phyloP scores from a whole-genome alignment of 2,888 invertebrate species.

The Zaprionus bogoriensis region DNA sequence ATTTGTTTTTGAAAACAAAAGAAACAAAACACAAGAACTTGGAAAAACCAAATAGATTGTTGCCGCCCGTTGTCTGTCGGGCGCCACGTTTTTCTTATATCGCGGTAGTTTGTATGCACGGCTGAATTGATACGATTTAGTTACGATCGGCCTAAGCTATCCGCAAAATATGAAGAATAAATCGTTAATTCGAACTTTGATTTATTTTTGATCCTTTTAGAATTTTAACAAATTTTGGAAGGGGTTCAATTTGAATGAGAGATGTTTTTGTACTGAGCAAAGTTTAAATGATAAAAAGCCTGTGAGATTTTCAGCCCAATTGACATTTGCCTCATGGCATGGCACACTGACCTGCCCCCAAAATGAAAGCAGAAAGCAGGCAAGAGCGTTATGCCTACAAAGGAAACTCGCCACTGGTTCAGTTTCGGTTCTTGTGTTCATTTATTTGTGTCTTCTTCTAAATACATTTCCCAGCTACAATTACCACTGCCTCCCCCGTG shows the following conservation, averaged over 20 bases:
- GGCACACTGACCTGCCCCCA: not conserved
- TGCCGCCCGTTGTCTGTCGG: constrained; percentile 59
- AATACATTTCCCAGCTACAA: constrained; percentile 48
- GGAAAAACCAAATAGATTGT: constrained; percentile 56
- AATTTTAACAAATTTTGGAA: constrained; percentile 72
- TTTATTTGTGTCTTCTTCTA: constrained; percentile 49
- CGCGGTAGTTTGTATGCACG: constrained; percentile 46
- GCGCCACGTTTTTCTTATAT: constrained; percentile 51
- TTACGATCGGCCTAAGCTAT: constrained; percentile 48
- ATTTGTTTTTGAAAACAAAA: constrained; percentile 35
- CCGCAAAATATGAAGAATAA: constrained; percentile 67
- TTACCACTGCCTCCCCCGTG: constrained; percentile 24
- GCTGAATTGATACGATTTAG: constrained; percentile 43
- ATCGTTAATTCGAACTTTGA: constrained; percentile 68
- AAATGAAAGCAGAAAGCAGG: not conserved
- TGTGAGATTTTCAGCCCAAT: constrained; percentile 8
- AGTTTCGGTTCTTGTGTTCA: constrained; percentile 7
- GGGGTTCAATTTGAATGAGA: constrained; percentile 66
- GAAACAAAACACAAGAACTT: constrained; percentile 55
- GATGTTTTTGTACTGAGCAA: constrained; percentile 66
- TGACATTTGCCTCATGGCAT: constrained; percentile 15
- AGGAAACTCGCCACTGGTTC: too few relatives aligned
- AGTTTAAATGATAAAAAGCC: not conserved
- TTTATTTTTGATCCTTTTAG: constrained; percentile 75
- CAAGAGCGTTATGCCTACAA: too few relatives aligned